Evolutionary conservation across 1,140 invertebrate genomes (phyloP), one percentile per base, ranked within the genome.

Genomic region (Diorhabda sublineata): DNA sequence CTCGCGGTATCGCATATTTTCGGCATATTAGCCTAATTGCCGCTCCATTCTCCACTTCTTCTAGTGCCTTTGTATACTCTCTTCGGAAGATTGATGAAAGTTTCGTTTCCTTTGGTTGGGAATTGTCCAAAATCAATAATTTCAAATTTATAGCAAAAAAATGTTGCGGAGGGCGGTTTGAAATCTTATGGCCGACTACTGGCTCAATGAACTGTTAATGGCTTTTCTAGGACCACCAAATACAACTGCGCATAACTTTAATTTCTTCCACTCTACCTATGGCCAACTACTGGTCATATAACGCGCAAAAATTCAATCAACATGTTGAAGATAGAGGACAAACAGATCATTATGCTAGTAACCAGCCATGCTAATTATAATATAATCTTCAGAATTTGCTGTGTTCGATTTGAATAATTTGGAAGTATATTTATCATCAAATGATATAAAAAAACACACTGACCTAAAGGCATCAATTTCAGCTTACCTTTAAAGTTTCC

Each of bases 1-100:
- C 5, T 63, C 44, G 62, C 2, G 66, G 58, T 41, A 68, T 60
- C 42, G 44, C 60, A 2, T 62, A 68, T 9, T 68, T 45, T 61
- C 58, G 26, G 45, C 65, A 60, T 7, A 3, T 43, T 67, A 61
- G 6, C 7, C 65, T 5, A 61, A 67, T 9, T 67, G 61, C 61
- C 5, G 4, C n/a, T 5, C 47, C 65, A 11, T 59, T 58, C 2
- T 41, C 47, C 11, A 58, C 45, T 11, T 56, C 65, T 47, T 44
- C 7, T 7, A 58, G n/a, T 0, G 41, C 65, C 44, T 67, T 59
- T 60, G 8, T 41, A 60, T 5, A 5, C 6, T 26, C 7, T 60
- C 26, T 9, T 60, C 58, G 5, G 5, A 7, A 26, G 2, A 60
- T 7, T 60, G 6, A 60, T 26, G 58, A 41, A 60, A 60, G 1